Evolutionary conservation across 2,113 vertebrate species (phyloP), one percentile per base, ranked within the genome.

Genomic region (Isurus oxyrinchus): DNA sequence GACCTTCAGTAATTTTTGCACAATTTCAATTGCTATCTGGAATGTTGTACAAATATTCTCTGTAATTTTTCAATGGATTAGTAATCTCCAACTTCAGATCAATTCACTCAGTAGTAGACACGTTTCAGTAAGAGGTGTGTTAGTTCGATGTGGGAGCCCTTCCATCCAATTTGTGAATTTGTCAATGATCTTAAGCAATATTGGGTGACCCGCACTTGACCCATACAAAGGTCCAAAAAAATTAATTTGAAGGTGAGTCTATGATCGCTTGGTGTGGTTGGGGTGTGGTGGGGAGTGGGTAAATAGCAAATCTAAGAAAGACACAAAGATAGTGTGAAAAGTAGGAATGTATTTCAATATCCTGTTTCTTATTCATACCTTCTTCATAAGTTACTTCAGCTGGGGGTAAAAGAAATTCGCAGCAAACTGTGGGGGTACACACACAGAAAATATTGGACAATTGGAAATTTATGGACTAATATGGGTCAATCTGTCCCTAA

Each of bases 221-320:
- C 97, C 97, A 76, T 97, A 95, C 95, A 97, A 96, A 31, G 97
- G 97, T 7, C 97, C 97, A 0, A 97, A 97, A 79, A 97, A 97
- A 91, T 97, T 97, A 66, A 97, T 96, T 96, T 97, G 96, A 94
- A 97, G 8, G 27, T 94, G 97, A 96, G 97, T 97, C 97, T 97
- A 97, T 0, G 97, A 97, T 57, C 97, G 97, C 35, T 97, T 97
- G 96, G 72, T 5, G 27, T 76, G 72, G 23, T 5, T 2, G 72
- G 44, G 44, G 44, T 49, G 44, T 49, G 44, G 44, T 49, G 44
- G 44, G 44, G 44, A 49, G 44, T 1, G 1, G 44, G 44, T 0
- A 49, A 49, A 49, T 49, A 69, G 67, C 67, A 16, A 11, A 76
- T 76, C 16, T 3, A 5, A 76, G 31, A 76, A 76, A 76, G 23